These are phyloP conservation scores for Eueides isabella DNA, from an alignment of 1,140 invertebrate species.

Conservation along the genomic window DNA sequence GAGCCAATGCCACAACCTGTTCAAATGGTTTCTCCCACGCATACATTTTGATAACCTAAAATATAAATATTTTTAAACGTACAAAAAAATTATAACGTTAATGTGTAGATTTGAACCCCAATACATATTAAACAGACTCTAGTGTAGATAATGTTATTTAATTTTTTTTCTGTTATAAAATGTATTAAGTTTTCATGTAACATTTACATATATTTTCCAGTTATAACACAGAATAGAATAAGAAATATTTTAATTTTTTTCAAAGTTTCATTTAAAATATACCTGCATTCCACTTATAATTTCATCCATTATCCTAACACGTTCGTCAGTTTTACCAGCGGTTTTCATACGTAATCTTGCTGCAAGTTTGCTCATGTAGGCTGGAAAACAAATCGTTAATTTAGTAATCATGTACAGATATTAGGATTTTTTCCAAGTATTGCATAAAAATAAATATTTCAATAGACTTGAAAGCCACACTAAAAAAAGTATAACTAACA, in stretches of 20 bases:
- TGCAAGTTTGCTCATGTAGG: slow-evolving; percentile 85
- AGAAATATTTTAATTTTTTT: too few relatives aligned
- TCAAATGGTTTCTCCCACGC: slow-evolving; percentile 93
- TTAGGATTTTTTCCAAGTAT: too few relatives aligned
- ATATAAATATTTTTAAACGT: slow-evolving; percentile 9
- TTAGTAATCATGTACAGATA: background rate
- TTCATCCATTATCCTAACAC: slow-evolving; percentile 90
- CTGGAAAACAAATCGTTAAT: slow-evolving; percentile 62
- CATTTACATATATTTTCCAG: background rate
- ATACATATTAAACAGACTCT: background rate
- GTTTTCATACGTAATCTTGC: slow-evolving; percentile 83
- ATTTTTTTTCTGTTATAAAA: background rate
- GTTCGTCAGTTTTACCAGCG: slow-evolving; percentile 87
- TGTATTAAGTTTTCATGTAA: background rate
- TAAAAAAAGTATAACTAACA: too few relatives aligned
- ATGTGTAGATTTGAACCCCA: background rate
- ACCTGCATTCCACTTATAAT: slow-evolving; percentile 91
- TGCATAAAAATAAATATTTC: too few relatives aligned
- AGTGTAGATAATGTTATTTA: background rate
- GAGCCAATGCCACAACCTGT: slow-evolving; percentile 74
- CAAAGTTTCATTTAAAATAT: background rate
- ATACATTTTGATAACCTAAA: slow-evolving; percentile 94
- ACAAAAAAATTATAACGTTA: background rate
- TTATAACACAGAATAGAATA: background rate
- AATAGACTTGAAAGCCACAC: too few relatives aligned